A percentile compares a stretch with the other conserved stretches of the same genome.
Evolutionary conservation across 2,888 invertebrate genomes (phyloP).

Genomic region (Phymatocera aterrima): DNA sequence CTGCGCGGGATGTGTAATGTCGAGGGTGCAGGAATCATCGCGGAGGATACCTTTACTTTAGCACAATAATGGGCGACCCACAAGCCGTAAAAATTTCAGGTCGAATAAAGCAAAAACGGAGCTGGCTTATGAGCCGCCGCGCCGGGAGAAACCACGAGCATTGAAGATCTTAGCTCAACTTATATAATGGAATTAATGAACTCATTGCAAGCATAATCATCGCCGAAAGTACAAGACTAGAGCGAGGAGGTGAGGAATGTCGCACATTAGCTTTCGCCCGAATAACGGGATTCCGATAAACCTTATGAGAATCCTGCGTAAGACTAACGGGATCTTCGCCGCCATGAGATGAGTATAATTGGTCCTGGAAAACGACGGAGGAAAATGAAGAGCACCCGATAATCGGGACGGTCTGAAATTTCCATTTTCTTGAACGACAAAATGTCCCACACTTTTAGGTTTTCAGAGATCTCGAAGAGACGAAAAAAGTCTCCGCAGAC

Average conservation of each 20-base stretch:
- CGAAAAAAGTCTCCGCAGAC: background rate
- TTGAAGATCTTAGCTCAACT: too few relatives aligned
- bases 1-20: background rate
- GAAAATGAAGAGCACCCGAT: background rate
- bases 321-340: too few relatives aligned
- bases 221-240: too few relatives aligned
- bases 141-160: too few relatives aligned
- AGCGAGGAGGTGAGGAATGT: too few relatives aligned
- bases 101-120: background rate
- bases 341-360: background rate
- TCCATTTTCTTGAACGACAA: slow-evolving; percentile 25
- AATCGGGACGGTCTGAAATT: background rate
- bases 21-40: background rate
- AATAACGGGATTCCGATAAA: too few relatives aligned
- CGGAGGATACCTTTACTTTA: too few relatives aligned
- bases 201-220: too few relatives aligned
- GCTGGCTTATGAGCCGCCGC: too few relatives aligned
- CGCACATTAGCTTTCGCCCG: too few relatives aligned
- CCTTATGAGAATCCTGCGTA: too few relatives aligned
- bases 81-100: background rate
- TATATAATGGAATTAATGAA: too few relatives aligned
- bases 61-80: background rate
- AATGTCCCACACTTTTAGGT: background rate
- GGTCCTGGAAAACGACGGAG: background rate
- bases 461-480: background rate